Evolutionary conservation across 2,113 vertebrate species (phyloP).

Genomic region (Entosphenus tridentatus): DNA sequence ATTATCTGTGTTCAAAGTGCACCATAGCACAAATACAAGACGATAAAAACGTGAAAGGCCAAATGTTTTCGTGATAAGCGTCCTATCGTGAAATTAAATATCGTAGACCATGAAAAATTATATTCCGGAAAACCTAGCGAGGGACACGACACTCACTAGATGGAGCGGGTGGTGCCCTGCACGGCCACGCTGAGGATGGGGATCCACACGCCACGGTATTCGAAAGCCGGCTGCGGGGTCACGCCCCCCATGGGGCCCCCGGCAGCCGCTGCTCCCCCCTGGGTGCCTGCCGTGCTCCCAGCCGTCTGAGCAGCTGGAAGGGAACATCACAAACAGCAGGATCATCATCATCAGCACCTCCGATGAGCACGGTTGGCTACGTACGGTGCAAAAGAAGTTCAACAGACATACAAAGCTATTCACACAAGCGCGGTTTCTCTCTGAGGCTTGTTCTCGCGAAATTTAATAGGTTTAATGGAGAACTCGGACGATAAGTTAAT

Average conservation of each 20-base stretch:
- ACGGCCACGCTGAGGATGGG: constrained; percentile 70
- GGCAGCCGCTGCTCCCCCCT: constrained; percentile 34
- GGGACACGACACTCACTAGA: constrained; percentile 47
- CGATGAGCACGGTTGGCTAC: too few species aligned
- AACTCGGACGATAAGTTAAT: too few species aligned
- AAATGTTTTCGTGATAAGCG: constrained; percentile 9
- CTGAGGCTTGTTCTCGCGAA: too few species aligned
- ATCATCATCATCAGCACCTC: too few species aligned
- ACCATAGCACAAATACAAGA: not conserved
- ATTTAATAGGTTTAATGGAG: too few species aligned
- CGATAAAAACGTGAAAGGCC: not conserved
- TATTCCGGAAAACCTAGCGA: not conserved
- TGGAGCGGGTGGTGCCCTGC: constrained; percentile 88
- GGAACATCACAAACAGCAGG: too few species aligned
- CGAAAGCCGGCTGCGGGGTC: constrained; percentile 73
- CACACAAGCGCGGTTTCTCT: too few species aligned
- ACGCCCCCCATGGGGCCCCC: constrained; percentile 33
- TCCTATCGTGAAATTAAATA: constrained; percentile 8
- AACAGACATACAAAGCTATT: too few species aligned
- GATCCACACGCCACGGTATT: constrained; percentile 93
- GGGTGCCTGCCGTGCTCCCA: constrained; percentile 14
- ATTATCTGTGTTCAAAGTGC: too few species aligned
- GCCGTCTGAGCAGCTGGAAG: too few species aligned
- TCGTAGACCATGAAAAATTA: constrained; percentile 9
- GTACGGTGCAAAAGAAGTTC: too few species aligned